Evolutionary conservation across 2,888 invertebrate species (phyloP), one percentile per base, ranked within the genome.

Genomic region (Polymixis flavicincta): DNA sequence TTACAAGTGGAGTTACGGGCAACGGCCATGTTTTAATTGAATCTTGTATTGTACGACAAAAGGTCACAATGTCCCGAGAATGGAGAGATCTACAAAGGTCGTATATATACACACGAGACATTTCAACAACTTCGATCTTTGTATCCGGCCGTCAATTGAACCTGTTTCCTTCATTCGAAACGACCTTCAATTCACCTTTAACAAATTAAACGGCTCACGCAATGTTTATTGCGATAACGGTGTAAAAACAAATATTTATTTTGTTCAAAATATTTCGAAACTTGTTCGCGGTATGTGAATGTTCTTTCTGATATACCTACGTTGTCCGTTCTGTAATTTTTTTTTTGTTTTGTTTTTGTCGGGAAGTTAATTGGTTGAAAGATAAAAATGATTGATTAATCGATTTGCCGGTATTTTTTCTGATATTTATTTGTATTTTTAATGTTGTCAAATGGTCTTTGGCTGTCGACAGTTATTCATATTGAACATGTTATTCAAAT

Each of bases 221-320:
- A 63, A 73, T 59, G 25, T 76, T 71, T 71, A 73, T 70, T 80
- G 69, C 45, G 67, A 64, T 72, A 57, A 63, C 45, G 25, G 28
- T 68, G 70, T 70, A 32, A 80, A 69, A 71, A 50, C 63, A 80
- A 82, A 80, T 67, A 80, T 70, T n/a, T 69, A 76, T 57, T 19
- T 52, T 48, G 78, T 69, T 45, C n/a, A 45, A 59, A 17, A 50
- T 54, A 22, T 78, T 64, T 72, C 28, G 61, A 61, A 72, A 81
- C 69, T 65, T 60, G 57, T 61, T 61, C 8, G 32, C 6, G 52
- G 42, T 64, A 64, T 45, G 57, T 59, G 13, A 72, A 83, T 42
- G 61, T 37, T 54, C 54, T 78, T 81, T 55, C 83, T 32, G 2
- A 32, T 32, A n/a, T 76, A 82, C 70, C 25, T 37, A 11, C 25